Base-by-base conservation (phyloP, 2,113 vertebrate species). In the Phasianus colchicus region DNA sequence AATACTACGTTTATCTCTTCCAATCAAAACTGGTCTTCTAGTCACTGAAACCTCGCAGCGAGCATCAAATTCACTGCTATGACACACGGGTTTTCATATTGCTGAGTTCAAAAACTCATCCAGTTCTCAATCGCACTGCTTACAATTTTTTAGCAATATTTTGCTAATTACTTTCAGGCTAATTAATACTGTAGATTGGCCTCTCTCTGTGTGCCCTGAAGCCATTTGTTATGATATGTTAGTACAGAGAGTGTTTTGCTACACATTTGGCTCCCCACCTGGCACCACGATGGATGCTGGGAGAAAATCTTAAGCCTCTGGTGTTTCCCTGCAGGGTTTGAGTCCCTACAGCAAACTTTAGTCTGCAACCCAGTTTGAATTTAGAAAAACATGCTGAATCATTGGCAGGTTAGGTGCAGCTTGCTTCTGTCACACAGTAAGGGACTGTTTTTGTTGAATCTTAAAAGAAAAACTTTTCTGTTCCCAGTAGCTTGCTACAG, bases 341-440 rank as follows among this genome's bases (percentile, higher is more conserved):
- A 91, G 70, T 86, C 50, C 69, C 52, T 60, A 0, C 69, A 65
- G 55, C 69, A 92, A 88, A 86, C 45, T 83, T 88, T 0, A 91
- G 72, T 50, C 78, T 91, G 57, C 45, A 83, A 83, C 87, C 75
- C 79, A 78, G 89, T 81, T 89, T 86, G 87, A 93, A 64, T 77
- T 83, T 30, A 91, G 79, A 52, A 91, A 65, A 95, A 83, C 94
- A 71, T 65, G 85, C 89, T 91, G 89, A 88, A 91, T 90, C 89
- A 88, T 7, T 91, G 89, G 91, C 75, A 95, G 89, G 64, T 64
- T 89, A 72, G 61, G 61, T 83, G 61, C 89, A 88, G 69, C 79
- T 93, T 85, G 34, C 77, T 93, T 77, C 91, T 92, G 82, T 74
- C 94, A 93, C 92, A 77, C 91, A 86, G 91, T 71, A 89, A 89